phyloP scores from a whole-genome alignment of 2,113 vertebrate species.

The Cariama cristata region DNA sequence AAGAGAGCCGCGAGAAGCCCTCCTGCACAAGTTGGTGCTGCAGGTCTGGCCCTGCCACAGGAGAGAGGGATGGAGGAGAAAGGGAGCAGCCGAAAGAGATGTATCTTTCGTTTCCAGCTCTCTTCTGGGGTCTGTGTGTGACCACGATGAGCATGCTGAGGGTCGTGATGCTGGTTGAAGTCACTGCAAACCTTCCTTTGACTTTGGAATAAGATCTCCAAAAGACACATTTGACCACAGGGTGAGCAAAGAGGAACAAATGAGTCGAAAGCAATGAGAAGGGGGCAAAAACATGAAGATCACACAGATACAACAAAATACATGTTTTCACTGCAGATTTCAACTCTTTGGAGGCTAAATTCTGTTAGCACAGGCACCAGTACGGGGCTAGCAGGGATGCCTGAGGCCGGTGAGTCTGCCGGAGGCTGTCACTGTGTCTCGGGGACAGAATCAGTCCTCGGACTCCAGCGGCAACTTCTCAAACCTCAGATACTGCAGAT shows the following conservation, averaged over 20 bases:
- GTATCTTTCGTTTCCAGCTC: neutral
- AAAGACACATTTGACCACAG: accelerated
- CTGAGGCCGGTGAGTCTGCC: accelerated
- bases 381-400: accelerated
- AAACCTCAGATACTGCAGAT: accelerated
- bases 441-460: neutral
- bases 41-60: accelerated
- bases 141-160: accelerated
- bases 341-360: accelerated
- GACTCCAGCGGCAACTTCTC: neutral
- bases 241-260: neutral
- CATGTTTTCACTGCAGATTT: accelerated
- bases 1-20: neutral
- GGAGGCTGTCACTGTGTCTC: accelerated
- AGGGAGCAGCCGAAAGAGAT: accelerated
- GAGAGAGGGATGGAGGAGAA: accelerated
- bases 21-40: accelerated
- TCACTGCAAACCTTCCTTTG: neutral
- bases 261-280: neutral
- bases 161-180: accelerated
- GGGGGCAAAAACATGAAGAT: neutral
- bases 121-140: neutral
- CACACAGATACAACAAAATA: accelerated
- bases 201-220: accelerated
- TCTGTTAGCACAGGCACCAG: accelerated